Base-by-base conservation (phyloP, 2,888 invertebrate species). In the Nymphalis polychloros region DNA sequence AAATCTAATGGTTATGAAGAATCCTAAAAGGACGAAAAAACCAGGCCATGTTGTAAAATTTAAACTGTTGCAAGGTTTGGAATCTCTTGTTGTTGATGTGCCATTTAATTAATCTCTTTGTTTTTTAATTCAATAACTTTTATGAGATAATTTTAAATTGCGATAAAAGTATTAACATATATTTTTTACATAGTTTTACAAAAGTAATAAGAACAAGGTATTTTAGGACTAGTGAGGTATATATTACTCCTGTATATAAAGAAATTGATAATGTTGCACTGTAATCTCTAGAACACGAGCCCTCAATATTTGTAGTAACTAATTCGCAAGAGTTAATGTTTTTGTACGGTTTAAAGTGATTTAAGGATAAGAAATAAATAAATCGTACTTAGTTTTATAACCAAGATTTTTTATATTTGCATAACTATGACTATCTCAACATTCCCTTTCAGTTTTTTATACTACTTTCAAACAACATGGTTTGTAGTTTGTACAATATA, bases 371-470 rank as follows among this genome's bases (percentile, higher is more conserved):
- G 27, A 31, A 60, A 31, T 23, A n/a, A 49, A 19, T 49, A 41
- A 41, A 41, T 41, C 3, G 13, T 35, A 35, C 5, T 74, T 73
- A 74, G 48, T 75, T 76, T 86, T 84, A 84, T 85, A 87, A 88
- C 82, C 86, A 90, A 88, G 86, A 84, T 84, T 88, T 86, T 84
- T 84, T 88, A 86, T 82, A 81, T 76, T 85, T 79, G 80, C 79
- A 81, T 82, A 83, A 84, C 76, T 55, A 19, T 19, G 17, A 76
- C 85, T 87, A 86, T 84, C 82, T 79, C 74, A 80, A 84, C 82
- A 84, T 82, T 84, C 79, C 81, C 80, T 82, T 82, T 78, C 75
- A 81, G 79, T 80, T 76, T 76, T 31, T 81, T 81, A 82, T 81
- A 82, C 84, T 80, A 78, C 78, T 79, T 80, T 82, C 83, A 57